These are phyloP conservation scores for Ichneumoninae sp. DNA, from an alignment of 2,888 invertebrate species.

Conservation along the genomic window DNA sequence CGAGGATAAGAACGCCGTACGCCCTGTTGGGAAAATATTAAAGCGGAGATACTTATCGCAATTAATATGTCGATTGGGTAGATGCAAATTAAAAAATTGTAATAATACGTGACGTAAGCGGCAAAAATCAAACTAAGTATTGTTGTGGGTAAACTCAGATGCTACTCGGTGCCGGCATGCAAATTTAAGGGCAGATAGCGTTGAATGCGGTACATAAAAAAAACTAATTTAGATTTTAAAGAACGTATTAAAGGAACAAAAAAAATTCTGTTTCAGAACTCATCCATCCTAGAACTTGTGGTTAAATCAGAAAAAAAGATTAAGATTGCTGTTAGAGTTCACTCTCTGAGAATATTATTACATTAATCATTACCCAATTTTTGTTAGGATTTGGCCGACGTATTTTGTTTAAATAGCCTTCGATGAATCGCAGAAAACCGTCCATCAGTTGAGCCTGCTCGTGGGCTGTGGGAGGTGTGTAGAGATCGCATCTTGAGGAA, in stretches of 20 bases:
- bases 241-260: neutral
- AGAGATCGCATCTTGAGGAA: constrained; percentile 92
- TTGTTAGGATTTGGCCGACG: constrained; percentile 91
- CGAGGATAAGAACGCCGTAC: constrained; percentile 60
- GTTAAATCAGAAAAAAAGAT: constrained; percentile 20
- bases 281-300: constrained; percentile 36
- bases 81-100: constrained; percentile 22
- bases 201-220: constrained; percentile 39
- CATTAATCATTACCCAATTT: constrained; percentile 88
- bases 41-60: constrained; percentile 1
- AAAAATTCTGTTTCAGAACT: constrained; percentile 24
- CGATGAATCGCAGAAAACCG: constrained; percentile 93
- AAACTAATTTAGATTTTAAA: constrained; percentile 12
- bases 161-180: constrained; percentile 42
- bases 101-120: constrained; percentile 50
- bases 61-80: constrained; percentile 17
- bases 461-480: constrained; percentile 87
- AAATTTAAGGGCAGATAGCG: constrained; percentile 44
- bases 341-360: neutral
- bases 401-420: constrained; percentile 95
- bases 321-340: constrained; percentile 4
- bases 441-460: constrained; percentile 88
- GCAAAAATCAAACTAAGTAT: constrained; percentile 39
- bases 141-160: constrained; percentile 14
- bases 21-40: constrained; percentile 59